Conservation (phyloP, 2,113 vertebrate genomes). For the Dolichallabes microphthalmus region DNA sequence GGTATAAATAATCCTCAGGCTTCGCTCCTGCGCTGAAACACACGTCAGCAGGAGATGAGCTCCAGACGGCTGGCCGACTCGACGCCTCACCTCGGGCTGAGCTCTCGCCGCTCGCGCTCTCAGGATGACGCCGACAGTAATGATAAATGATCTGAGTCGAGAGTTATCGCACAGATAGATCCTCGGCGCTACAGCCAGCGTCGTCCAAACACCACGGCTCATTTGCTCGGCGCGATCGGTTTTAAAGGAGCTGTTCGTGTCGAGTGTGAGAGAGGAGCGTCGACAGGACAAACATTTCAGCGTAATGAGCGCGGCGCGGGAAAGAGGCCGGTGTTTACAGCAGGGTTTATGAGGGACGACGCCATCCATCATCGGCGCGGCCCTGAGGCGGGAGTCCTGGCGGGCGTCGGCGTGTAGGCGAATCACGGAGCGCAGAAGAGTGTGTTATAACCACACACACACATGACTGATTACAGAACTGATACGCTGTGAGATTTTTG, state of each 20-base stretch:
- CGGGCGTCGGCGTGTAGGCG: constrained; percentile 28
- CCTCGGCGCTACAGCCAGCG: not conserved
- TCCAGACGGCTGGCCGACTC: not conserved
- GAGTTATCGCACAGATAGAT: not conserved
- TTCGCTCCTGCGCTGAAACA: no score
- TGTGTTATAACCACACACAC: not conserved
- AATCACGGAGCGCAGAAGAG: constrained; percentile 30
- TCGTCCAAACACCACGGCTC: constrained; percentile 35
- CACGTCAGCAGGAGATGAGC: not conserved
- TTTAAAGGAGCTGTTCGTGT: constrained; percentile 14
- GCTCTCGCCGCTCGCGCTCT: not conserved
- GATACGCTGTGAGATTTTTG: constrained; percentile 58
- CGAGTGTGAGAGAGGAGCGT: not conserved
- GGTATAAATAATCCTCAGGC: not conserved
- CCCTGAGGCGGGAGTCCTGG: not conserved
- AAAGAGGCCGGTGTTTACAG: constrained; percentile 52
- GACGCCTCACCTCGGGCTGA: not conserved
- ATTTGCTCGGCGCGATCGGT: constrained; percentile 36
- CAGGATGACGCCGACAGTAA: not conserved
- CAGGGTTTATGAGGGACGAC: constrained; percentile 60
- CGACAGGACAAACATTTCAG: constrained; percentile 17
- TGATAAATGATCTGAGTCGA: not conserved
- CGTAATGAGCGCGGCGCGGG: not conserved
- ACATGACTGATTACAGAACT: constrained; percentile 62
- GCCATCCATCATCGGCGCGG: constrained; percentile 45